Evolutionary conservation across 2,888 invertebrate genomes (phyloP).

Genomic region (Alloplasta piceator): DNA sequence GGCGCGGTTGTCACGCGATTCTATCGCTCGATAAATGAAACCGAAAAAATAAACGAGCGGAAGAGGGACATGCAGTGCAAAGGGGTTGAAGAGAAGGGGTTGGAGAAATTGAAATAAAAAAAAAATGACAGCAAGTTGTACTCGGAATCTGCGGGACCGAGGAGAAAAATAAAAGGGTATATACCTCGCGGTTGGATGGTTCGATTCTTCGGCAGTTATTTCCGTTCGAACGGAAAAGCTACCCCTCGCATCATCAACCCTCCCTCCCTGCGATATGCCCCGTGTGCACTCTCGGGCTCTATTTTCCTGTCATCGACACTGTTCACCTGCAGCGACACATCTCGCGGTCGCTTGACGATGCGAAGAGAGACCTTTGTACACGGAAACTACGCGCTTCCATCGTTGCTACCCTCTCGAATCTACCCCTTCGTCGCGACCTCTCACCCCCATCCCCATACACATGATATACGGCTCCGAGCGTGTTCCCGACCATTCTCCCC

Average conservation of each 20-base stretch:
- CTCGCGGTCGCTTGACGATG: conserved; percentile 42
- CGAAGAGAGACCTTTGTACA: conserved; percentile 6
- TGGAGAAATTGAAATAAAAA: conserved; percentile 42
- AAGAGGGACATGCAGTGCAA: conserved; percentile 12
- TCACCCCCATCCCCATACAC: conserved; percentile 5
- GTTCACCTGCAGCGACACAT: conserved; percentile 61
- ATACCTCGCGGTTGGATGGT: conserved; percentile 58
- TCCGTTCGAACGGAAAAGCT: conserved; percentile 66
- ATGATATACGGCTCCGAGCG: conserved; percentile 15
- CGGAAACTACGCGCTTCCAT: too few relatives aligned
- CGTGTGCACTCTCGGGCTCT: conserved; percentile 11
- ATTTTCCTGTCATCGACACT: conserved; percentile 69
- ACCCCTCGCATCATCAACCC: not conserved
- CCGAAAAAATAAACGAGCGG: conserved; percentile 32
- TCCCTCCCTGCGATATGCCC: not conserved
- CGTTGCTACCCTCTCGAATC: conserved; percentile 54
- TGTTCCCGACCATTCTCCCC: conserved; percentile 13
- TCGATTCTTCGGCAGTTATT: conserved; percentile 74
- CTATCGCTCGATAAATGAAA: conserved; percentile 57
- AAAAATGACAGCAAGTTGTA: conserved; percentile 42
- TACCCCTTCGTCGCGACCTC: conserved; percentile 1
- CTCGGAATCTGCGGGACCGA: conserved; percentile 42
- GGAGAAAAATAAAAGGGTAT: conserved; percentile 60
- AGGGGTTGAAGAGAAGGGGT: conserved; percentile 1
- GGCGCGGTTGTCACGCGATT: conserved; percentile 53